These are phyloP conservation scores for Pelecanoides urinatrix DNA, from an alignment of 2,113 vertebrate genomes.

Conservation along the genomic window DNA sequence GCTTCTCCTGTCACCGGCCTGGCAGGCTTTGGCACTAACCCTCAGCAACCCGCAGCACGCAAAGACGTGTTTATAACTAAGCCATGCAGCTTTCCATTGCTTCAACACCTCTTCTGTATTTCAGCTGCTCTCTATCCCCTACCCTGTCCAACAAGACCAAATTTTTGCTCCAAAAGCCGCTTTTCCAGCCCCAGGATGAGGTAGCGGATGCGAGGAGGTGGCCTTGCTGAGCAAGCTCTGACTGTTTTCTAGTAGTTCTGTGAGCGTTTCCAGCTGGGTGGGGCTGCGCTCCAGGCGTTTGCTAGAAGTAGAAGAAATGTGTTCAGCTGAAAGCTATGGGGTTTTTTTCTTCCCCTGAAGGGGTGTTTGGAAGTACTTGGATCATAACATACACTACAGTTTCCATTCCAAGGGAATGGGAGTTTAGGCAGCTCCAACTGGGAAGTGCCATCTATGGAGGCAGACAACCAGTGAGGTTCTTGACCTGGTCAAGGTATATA, in stretches of 20 bases:
- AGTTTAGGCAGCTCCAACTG: not conserved
- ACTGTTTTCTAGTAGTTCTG: not conserved
- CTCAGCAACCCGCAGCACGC: not conserved
- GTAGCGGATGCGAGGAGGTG: not conserved
- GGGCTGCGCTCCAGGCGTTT: not conserved
- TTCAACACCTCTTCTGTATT: rapidly evolving
- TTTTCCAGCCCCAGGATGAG: not conserved
- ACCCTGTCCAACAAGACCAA: too few species aligned
- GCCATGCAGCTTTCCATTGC: not conserved
- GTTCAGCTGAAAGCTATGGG: not conserved
- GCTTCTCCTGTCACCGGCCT: not conserved
- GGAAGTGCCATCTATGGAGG: not conserved
- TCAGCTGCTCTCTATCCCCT: not conserved
- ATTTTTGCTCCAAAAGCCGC: not conserved
- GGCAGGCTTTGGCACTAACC: not conserved
- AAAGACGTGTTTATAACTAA: not conserved
- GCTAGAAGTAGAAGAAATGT: not conserved
- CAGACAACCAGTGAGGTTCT: not conserved
- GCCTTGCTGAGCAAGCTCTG: not conserved
- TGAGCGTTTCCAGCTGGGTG: not conserved
- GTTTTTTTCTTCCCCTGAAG: not conserved
- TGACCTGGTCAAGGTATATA: not conserved
- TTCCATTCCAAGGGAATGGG: not conserved
- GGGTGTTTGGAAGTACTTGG: not conserved
- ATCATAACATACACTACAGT: not conserved